phyloP scores from a whole-genome alignment of 1,140 invertebrate species.

The Lepidurus couesii region DNA sequence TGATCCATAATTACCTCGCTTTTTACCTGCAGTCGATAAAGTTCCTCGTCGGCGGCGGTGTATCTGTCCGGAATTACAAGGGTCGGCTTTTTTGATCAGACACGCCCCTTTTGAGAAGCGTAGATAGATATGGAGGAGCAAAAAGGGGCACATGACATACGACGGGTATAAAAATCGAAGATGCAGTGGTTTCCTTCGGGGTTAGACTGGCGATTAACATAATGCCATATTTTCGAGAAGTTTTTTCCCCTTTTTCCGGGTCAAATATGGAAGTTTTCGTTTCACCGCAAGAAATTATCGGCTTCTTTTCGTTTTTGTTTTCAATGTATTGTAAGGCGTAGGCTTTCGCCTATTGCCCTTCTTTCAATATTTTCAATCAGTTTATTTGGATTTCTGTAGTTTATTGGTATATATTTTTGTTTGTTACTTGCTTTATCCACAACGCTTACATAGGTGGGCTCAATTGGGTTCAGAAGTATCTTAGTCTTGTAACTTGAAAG shows the following conservation, averaged over 20 bases:
- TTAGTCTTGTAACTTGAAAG: not conserved
- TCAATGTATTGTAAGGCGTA: no score
- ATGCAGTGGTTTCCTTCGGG: not conserved
- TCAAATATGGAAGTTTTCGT: constrained; percentile 15
- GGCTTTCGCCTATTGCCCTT: no score
- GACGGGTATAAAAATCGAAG: not conserved
- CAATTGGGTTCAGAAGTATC: not conserved
- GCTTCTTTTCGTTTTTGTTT: not conserved
- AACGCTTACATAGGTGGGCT: not conserved
- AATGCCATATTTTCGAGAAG: not conserved
- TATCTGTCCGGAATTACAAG: not conserved
- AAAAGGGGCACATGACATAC: constrained; percentile 11
- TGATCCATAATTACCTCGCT: constrained; percentile 15
- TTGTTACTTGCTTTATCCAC: not conserved
- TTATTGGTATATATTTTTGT: constrained; percentile 6
- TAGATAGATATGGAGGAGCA: not conserved
- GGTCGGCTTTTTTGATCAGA: constrained; percentile 14
- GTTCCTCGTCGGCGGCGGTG: constrained; percentile 1
- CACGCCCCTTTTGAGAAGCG: constrained; percentile 1
- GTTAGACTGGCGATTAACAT: constrained; percentile 15
- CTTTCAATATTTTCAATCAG: no score
- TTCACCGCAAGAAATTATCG: not conserved
- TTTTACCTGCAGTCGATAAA: constrained; percentile 11
- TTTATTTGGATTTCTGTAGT: not conserved
- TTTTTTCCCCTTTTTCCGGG: not conserved